phyloP scores from a whole-genome alignment of 2,113 vertebrate genomes.

The Donacobius atricapilla region DNA sequence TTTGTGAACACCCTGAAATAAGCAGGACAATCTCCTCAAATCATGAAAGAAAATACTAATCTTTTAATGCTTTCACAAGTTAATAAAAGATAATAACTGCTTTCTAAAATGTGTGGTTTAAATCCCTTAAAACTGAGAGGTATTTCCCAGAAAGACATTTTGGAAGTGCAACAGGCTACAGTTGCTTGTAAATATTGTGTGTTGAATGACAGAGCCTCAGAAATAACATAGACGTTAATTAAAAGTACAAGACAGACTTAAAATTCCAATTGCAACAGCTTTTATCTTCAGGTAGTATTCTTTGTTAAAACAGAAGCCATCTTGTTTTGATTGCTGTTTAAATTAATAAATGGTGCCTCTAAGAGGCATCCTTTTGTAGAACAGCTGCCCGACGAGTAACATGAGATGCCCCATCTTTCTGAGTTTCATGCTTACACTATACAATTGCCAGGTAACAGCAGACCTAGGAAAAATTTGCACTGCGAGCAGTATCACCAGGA shows the following conservation, averaged over 20 bases:
- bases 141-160: background rate
- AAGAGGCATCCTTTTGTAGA: background rate
- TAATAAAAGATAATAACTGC: background rate
- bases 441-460: background rate
- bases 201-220: background rate
- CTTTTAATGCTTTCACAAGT: background rate
- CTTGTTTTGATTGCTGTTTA: background rate
- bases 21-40: background rate
- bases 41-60: background rate
- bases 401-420: background rate
- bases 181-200: background rate
- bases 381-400: background rate
- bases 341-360: background rate
- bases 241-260: background rate
- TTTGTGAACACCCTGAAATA: background rate
- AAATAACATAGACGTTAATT: background rate
- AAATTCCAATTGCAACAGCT: background rate
- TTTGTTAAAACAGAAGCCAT: background rate
- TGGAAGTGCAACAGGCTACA: background rate
- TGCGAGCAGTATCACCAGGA: background rate
- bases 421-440: background rate
- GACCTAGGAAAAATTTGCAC: background rate
- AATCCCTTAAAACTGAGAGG: background rate
- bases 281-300: background rate
- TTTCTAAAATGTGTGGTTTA: background rate